Evolutionary conservation across 2,888 invertebrate species (phyloP).

Genomic region (Cheilosia variabilis): DNA sequence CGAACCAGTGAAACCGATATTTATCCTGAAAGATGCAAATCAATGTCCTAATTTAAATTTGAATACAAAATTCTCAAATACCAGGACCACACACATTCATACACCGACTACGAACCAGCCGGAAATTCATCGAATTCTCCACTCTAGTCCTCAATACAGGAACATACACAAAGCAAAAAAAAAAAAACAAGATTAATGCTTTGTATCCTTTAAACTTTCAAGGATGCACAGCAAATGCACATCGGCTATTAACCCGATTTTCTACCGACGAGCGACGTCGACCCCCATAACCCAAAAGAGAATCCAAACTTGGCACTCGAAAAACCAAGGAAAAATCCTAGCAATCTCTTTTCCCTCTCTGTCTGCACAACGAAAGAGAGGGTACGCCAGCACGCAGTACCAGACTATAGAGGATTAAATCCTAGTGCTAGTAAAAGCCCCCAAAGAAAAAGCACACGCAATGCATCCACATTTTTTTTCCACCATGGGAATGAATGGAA

Average conservation of each 20-base stretch:
- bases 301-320: slow-evolving; percentile 52
- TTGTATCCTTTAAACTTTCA: slow-evolving; percentile 70
- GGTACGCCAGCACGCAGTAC: neutral
- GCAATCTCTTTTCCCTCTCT: slow-evolving; percentile 1
- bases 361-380: slow-evolving; percentile 38
- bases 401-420: neutral
- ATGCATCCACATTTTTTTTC: slow-evolving; percentile 15
- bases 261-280: neutral
- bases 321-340: slow-evolving; percentile 44
- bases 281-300: slow-evolving; percentile 21
- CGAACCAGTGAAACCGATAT: neutral
- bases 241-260: slow-evolving; percentile 74
- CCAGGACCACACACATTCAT: neutral
- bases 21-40: slow-evolving; percentile 26
- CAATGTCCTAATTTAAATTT: slow-evolving; percentile 42
- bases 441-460: slow-evolving; percentile 67
- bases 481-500: slow-evolving; percentile 67
- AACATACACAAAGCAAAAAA: neutral
- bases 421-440: slow-evolving; percentile 5
- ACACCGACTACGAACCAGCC: slow-evolving; percentile 3
- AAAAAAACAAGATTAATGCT: slow-evolving; percentile 48
- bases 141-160: neutral
- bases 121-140: slow-evolving; percentile 32
- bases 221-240: slow-evolving; percentile 73
- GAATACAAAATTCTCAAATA: slow-evolving; percentile 6